Evolutionary conservation across 2,797 vertebrate species (phyloP), one percentile per base, ranked within the genome.

Genomic region (Poeciliopsis turneri): DNA sequence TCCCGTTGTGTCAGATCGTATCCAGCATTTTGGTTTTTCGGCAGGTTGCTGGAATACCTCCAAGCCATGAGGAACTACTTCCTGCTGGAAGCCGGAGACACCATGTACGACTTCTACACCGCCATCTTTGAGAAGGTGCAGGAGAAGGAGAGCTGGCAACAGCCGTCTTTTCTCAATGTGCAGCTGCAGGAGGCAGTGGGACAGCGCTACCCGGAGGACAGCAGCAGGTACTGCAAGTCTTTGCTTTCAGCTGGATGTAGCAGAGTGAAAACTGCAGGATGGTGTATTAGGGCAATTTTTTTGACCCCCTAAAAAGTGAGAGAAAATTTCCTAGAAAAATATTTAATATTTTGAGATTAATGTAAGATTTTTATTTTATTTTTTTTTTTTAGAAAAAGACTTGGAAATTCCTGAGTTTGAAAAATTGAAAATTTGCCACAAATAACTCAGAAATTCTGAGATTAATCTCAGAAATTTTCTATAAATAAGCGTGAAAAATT

Each of bases 11-110:
- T 16, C 5, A 20, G 23, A 15, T 12, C 51, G 15, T n/a, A 25
- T 33, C 16, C 28, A 82, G 2, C 2, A 13, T 78, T 43, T 78
- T 69, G 4, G 4, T 20, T 55, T 85, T 1, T 85, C 78, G 70
- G 45, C 84, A 99, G 98, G 86, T 90, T 99, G 76, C 94, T 99
- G 77, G 98, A 98, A 70, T 98, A 98, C 90, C 96, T 99, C 69
- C 97, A 99, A 72, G 97, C 98, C 20, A 99, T 99, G 98, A 97
- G 98, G 84, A 99, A 99, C 92, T 99, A 99, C 88, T 99, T 99
- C 91, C 94, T 99, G 79, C 95, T 99, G 92, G 98, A 99, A 92
- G 98, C 98, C 13, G 98, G 98, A 55, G 98, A 99, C 93, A 99
- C 97, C 43, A 99, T 99, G 98, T 99, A 99, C 81, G 98, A 99